A percentile compares a stretch with the other conserved stretches of the same genome.
These are phyloP conservation scores for Mellivora capensis DNA, from an alignment of 2,113 vertebrate genomes.

Conservation along the genomic window DNA sequence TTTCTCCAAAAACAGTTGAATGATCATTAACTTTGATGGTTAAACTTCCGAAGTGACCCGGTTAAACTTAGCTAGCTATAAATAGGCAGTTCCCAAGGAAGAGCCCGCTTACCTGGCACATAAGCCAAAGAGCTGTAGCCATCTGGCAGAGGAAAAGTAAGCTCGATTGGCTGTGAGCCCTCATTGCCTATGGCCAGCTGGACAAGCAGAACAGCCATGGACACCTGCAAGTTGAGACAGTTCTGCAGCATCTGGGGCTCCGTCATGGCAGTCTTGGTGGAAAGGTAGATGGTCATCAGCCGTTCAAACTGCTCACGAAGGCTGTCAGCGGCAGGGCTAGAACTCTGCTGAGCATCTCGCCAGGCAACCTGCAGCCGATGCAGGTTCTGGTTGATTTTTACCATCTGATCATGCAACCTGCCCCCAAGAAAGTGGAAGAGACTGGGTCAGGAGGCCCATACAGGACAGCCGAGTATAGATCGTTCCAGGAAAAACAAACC, in stretches of 20 bases:
- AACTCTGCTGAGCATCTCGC: slow-evolving; percentile 94
- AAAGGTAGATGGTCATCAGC: slow-evolving; percentile 97
- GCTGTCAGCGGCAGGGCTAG: slow-evolving; percentile 89
- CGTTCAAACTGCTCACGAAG: slow-evolving; percentile 97
- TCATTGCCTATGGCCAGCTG: slow-evolving; percentile 91
- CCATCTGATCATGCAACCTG: slow-evolving; percentile 98
- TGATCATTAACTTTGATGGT: slow-evolving; percentile 16
- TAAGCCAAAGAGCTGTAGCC: slow-evolving; percentile 88
- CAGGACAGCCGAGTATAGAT: accelerated
- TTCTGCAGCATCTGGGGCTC: slow-evolving; percentile 96
- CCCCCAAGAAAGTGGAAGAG: slow-evolving; percentile 26
- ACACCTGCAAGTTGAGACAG: slow-evolving; percentile 96
- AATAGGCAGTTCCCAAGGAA: slow-evolving; percentile 45
- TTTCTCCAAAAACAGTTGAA: slow-evolving; percentile 7
- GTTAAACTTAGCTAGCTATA: slow-evolving; percentile 39
- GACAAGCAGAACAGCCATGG: slow-evolving; percentile 92
- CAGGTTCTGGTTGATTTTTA: slow-evolving; percentile 98
- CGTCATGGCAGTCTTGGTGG: slow-evolving; percentile 93
- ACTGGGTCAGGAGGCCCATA: background rate
- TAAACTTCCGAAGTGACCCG: slow-evolving; percentile 54
- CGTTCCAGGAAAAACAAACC: background rate
- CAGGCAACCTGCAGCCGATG: slow-evolving; percentile 96
- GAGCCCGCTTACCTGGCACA: slow-evolving; percentile 89
- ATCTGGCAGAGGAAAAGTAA: slow-evolving; percentile 90
- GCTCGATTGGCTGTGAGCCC: slow-evolving; percentile 87